Percentiles rank a stretch among this genome's conserved stretches.
Conservation (phyloP, 2,113 vertebrate genomes). For the Crocuta crocuta region DNA sequence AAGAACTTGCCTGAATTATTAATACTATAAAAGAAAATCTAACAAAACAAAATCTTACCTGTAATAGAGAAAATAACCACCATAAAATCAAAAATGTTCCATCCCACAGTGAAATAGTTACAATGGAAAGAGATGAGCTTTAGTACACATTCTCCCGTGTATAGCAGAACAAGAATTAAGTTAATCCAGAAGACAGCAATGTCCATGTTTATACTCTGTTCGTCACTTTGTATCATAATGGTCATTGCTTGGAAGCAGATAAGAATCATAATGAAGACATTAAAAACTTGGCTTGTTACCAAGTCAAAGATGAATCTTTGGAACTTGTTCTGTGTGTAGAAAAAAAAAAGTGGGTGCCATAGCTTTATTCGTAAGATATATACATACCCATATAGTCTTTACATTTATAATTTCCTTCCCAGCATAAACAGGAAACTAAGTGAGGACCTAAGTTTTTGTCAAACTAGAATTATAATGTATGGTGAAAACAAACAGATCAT, state of each 20-base stretch:
- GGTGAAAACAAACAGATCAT: neutral
- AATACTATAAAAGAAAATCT: neutral
- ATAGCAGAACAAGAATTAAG: constrained; percentile 6
- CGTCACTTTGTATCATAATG: constrained; percentile 69
- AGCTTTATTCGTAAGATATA: neutral
- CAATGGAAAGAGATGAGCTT: constrained; percentile 69
- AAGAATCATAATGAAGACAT: constrained; percentile 52
- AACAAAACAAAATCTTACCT: constrained; percentile 61
- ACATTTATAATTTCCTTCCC: neutral
- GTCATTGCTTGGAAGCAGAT: constrained; percentile 70
- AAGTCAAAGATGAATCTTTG: constrained; percentile 75
- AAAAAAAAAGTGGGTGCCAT: neutral
- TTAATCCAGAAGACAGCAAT: constrained; percentile 45
- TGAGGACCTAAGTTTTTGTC: neutral
- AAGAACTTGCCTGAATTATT: neutral
- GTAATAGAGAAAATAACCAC: constrained; percentile 76
- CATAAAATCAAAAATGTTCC: constrained; percentile 79
- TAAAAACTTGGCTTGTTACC: constrained; percentile 69
- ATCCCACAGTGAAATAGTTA: constrained; percentile 72
- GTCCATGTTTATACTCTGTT: neutral
- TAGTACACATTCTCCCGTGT: constrained; percentile 70
- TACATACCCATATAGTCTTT: neutral
- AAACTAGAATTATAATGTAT: neutral
- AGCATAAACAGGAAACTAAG: neutral
- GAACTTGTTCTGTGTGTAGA: constrained; percentile 70